phyloP scores from a whole-genome alignment of 2,113 vertebrate genomes.

The Thunnus thynnus region DNA sequence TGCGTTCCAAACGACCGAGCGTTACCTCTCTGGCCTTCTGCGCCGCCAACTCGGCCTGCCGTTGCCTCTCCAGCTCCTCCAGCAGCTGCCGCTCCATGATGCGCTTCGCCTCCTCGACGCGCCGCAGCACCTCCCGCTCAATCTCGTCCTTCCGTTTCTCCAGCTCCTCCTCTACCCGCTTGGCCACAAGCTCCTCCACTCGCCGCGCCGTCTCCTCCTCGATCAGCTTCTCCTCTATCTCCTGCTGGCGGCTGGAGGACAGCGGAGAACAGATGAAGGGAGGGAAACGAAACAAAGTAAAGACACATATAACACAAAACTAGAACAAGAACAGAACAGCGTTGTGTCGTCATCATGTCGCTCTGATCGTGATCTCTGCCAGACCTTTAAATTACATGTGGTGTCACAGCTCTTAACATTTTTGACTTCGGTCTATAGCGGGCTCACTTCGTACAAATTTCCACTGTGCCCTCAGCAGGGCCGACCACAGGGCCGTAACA shows the following conservation, averaged over 20 bases:
- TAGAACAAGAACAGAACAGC: too few relatives aligned
- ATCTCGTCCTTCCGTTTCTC: conserved; percentile 99
- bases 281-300: background rate
- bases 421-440: too few relatives aligned
- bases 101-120: conserved; percentile 99
- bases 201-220: conserved; percentile 99
- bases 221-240: conserved; percentile 99
- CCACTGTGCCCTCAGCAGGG: background rate
- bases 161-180: conserved; percentile 97
- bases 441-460: background rate
- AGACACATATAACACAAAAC: background rate
- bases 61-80: conserved; percentile 99
- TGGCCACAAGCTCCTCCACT: conserved; percentile 98
- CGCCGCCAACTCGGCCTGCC: conserved; percentile 97
- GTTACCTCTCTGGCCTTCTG: conserved; percentile 99
- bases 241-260: conserved; percentile 90
- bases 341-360: too few relatives aligned
- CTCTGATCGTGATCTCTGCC: too few relatives aligned
- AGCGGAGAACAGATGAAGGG: background rate
- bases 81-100: conserved; percentile 99
- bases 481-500: background rate
- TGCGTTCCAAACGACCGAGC: conserved; percentile 99
- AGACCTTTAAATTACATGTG: too few relatives aligned
- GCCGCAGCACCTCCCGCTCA: conserved; percentile 97
- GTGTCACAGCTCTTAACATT: too few relatives aligned